Percentiles rank a stretch among this genome's conserved stretches.
Conservation (phyloP, 2,888 invertebrate genomes). For the Luffia ferchaultella region DNA sequence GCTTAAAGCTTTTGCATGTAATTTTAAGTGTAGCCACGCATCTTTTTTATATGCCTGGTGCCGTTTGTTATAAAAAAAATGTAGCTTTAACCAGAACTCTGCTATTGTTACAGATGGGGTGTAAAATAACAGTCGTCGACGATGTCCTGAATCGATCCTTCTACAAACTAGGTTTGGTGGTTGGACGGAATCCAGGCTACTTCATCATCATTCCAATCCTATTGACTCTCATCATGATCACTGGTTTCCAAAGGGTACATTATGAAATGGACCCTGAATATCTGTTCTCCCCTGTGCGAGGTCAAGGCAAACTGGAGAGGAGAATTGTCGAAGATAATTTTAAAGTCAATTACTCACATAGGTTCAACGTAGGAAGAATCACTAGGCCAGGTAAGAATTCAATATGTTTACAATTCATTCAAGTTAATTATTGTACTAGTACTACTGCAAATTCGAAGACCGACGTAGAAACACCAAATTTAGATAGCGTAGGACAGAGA, state of each 20-base stretch:
- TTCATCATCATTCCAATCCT: slow-evolving; percentile 89
- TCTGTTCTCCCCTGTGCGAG: slow-evolving; percentile 88
- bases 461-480: too few relatives aligned
- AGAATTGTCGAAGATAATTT: slow-evolving; percentile 83
- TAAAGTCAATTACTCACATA: slow-evolving; percentile 86
- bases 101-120: slow-evolving; percentile 71
- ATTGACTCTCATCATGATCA: slow-evolving; percentile 81
- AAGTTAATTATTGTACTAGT: too few relatives aligned
- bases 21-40: too few relatives aligned
- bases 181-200: slow-evolving; percentile 86
- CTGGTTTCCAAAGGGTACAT: slow-evolving; percentile 85
- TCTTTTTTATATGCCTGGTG: too few relatives aligned
- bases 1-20: too few relatives aligned
- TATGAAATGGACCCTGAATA: slow-evolving; percentile 95
- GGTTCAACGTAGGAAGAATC: slow-evolving; percentile 87
- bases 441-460: too few relatives aligned
- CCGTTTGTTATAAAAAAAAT: too few relatives aligned
- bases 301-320: slow-evolving; percentile 84
- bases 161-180: slow-evolving; percentile 79
- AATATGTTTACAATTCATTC: too few relatives aligned
- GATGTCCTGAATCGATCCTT: slow-evolving; percentile 81
- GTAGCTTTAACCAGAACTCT: neutral
- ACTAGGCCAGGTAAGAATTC: slow-evolving; percentile 79
- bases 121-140: slow-evolving; percentile 79
- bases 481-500: too few relatives aligned